phyloP scores from a whole-genome alignment of 2,113 vertebrate species.

The Cichladusa arquata region DNA sequence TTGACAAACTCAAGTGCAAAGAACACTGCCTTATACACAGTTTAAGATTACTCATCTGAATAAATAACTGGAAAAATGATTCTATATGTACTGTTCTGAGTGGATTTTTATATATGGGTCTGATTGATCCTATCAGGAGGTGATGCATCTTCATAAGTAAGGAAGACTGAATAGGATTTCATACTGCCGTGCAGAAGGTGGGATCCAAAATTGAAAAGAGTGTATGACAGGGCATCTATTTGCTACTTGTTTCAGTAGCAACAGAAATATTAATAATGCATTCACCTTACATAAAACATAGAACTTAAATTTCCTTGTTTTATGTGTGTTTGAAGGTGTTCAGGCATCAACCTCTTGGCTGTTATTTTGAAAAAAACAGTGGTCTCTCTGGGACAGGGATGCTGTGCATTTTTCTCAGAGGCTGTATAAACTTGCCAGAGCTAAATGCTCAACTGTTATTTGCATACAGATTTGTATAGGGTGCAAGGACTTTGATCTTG shows the following conservation, averaged over 20 bases:
- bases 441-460: not conserved
- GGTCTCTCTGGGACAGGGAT: not conserved
- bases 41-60: not conserved
- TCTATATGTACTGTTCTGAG: not conserved
- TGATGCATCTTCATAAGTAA: not conserved
- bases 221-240: not conserved
- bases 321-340: not conserved
- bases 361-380: not conserved
- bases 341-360: not conserved
- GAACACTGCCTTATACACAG: not conserved
- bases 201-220: not conserved
- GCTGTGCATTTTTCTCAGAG: not conserved
- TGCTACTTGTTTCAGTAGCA: not conserved
- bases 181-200: not conserved
- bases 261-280: not conserved
- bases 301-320: not conserved
- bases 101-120: not conserved
- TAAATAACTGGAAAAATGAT: not conserved
- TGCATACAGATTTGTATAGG: not conserved
- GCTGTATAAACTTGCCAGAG: not conserved
- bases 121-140: not conserved
- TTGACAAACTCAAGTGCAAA: not conserved
- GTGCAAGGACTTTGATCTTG: constrained; percentile 13
- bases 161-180: not conserved
- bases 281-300: not conserved